Percentiles rank a stretch among this genome's conserved stretches.
Evolutionary conservation across 2,113 vertebrate species (phyloP).

Genomic region (Poecile atricapillus): DNA sequence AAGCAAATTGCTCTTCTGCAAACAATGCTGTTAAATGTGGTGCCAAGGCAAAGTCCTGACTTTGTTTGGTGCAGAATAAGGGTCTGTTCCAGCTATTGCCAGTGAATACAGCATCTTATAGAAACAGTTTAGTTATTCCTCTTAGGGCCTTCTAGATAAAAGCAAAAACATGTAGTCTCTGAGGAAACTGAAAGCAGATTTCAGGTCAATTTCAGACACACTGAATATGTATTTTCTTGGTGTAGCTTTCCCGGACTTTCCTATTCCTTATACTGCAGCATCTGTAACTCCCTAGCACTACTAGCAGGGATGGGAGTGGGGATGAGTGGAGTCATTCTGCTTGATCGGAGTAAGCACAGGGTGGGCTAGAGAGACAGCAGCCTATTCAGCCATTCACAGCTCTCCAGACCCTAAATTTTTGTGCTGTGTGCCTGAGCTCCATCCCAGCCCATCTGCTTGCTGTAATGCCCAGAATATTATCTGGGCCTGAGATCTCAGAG

Average conservation of each 20-base stretch:
- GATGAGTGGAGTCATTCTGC: not conserved
- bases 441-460: not conserved
- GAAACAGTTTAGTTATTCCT: not conserved
- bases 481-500: not conserved
- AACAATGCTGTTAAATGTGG: rapidly evolving
- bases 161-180: not conserved
- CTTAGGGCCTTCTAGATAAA: not conserved
- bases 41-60: not conserved
- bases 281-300: not conserved
- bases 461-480: not conserved
- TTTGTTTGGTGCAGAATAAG: not conserved
- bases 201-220: not conserved
- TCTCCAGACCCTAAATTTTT: not conserved
- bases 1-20: not conserved
- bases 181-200: not conserved
- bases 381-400: not conserved
- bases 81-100: not conserved
- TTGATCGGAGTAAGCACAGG: not conserved
- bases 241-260: not conserved
- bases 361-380: not conserved
- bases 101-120: not conserved
- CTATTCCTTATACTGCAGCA: not conserved
- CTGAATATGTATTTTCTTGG: not conserved
- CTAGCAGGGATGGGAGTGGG: not conserved
- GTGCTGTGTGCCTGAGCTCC: rapidly evolving